Conservation (phyloP, 2,113 vertebrate species). For the Pseudorectes ferrugineus region DNA sequence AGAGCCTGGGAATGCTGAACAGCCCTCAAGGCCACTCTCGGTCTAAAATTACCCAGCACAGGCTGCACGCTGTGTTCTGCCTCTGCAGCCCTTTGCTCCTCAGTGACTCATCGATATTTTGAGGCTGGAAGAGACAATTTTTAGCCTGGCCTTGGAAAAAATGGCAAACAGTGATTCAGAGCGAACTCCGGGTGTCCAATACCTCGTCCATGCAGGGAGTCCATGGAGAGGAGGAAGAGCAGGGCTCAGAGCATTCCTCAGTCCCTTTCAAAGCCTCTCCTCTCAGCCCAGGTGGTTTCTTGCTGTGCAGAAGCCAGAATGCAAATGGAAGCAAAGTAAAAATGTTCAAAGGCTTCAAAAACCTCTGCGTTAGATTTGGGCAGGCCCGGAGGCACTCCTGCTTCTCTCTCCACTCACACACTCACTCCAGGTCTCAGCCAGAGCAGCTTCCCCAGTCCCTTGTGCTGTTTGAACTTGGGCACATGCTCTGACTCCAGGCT, state of each 20-base stretch:
- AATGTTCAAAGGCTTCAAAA: not conserved
- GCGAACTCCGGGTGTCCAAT: rapidly evolving
- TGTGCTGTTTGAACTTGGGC: rapidly evolving
- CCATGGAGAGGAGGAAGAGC: not conserved
- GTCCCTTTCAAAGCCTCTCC: not conserved
- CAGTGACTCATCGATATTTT: not conserved
- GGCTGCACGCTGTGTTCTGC: not conserved
- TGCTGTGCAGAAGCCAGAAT: not conserved
- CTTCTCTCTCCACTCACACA: not conserved
- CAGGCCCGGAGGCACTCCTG: not conserved
- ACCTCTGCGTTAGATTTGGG: rapidly evolving
- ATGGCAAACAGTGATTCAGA: not conserved
- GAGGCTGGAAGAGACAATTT: not conserved
- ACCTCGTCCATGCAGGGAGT: not conserved
- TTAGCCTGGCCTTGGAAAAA: not conserved
- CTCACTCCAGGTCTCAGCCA: not conserved
- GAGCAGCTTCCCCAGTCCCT: not conserved
- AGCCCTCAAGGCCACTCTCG: not conserved
- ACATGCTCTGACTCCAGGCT: not conserved
- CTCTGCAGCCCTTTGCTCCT: not conserved
- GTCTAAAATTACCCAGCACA: not conserved
- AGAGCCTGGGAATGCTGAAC: not conserved
- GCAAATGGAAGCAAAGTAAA: not conserved
- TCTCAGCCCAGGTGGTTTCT: not conserved
- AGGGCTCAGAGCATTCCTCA: not conserved